phyloP scores from a whole-genome alignment of 2,888 invertebrate species.

The Steinernema hermaphroditum region DNA sequence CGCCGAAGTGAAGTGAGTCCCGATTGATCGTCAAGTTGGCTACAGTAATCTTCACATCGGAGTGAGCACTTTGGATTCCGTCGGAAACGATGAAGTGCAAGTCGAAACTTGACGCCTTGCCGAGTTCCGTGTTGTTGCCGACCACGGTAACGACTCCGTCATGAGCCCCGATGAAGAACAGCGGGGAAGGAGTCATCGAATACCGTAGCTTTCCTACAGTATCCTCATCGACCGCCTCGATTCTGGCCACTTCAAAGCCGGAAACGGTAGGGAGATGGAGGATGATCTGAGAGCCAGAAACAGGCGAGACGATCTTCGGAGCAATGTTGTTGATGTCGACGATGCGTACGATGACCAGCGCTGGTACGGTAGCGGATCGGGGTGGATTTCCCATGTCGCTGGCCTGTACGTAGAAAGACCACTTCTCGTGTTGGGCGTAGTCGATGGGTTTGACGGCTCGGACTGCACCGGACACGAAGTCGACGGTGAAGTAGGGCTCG shows the following conservation, averaged over 20 bases:
- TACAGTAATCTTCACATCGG: conserved; percentile 32
- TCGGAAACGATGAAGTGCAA: conserved; percentile 49
- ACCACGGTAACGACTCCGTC: conserved; percentile 27
- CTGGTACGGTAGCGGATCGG: conserved; percentile 78
- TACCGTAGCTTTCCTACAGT: conserved; percentile 53
- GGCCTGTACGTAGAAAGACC: conserved; percentile 50
- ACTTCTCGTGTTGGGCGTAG: conserved; percentile 72
- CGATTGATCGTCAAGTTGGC: neutral
- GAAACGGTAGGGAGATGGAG: conserved; percentile 34
- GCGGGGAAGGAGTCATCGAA: neutral
- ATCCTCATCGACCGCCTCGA: conserved; percentile 67
- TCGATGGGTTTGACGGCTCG: conserved; percentile 79
- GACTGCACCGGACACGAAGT: conserved; percentile 83
- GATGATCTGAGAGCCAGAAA: conserved; percentile 7
- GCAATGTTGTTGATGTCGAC: conserved; percentile 40
- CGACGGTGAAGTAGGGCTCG: conserved; percentile 80
- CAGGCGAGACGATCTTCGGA: conserved; percentile 32
- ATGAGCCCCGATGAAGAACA: conserved; percentile 72
- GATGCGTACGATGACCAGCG: conserved; percentile 75
- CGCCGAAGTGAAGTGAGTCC: conserved; percentile 33
- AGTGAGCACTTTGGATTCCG: conserved; percentile 46
- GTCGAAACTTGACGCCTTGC: neutral
- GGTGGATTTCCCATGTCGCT: conserved; percentile 76
- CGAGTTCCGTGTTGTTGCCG: conserved; percentile 11
- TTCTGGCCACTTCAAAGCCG: conserved; percentile 63